These are phyloP conservation scores for Anoncus sp. DNA, from an alignment of 2,888 invertebrate species.

Conservation along the genomic window DNA sequence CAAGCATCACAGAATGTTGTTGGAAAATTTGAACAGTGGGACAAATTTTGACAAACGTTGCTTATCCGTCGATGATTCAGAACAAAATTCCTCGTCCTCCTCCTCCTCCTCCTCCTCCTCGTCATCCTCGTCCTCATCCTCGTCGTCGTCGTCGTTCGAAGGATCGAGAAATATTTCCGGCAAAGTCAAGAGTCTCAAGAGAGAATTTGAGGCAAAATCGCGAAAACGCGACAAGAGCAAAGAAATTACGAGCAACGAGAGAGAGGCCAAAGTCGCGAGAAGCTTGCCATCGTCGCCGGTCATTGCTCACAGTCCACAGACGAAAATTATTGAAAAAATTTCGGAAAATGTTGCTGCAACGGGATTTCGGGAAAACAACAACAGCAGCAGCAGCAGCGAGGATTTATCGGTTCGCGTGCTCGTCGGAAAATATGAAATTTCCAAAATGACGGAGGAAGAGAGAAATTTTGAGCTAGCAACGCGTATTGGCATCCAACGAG, in stretches of 20 bases:
- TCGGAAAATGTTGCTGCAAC: background rate
- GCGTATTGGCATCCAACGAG: slow-evolving; percentile 74
- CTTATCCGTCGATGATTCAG: slow-evolving; percentile 80
- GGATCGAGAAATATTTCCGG: slow-evolving; percentile 85
- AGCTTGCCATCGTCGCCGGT: slow-evolving; percentile 85
- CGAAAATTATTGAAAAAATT: slow-evolving; percentile 74
- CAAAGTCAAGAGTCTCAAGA: slow-evolving; percentile 93
- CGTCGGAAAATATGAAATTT: slow-evolving; percentile 90
- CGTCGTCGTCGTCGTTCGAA: slow-evolving; percentile 70
- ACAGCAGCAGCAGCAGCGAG: slow-evolving; percentile 81
- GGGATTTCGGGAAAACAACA: background rate
- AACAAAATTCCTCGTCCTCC: slow-evolving; percentile 57
- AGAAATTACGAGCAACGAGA: slow-evolving; percentile 74
- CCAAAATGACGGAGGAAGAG: slow-evolving; percentile 72
- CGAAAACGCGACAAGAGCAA: slow-evolving; percentile 78
- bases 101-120: slow-evolving; percentile 58
- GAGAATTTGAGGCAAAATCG: slow-evolving; percentile 94
- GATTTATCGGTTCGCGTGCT: slow-evolving; percentile 90
- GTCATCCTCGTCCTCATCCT: slow-evolving; percentile 58
- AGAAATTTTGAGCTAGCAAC: slow-evolving; percentile 75
- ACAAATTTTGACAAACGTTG: slow-evolving; percentile 78
- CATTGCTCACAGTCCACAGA: slow-evolving; percentile 85
- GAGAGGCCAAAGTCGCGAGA: slow-evolving; percentile 79
- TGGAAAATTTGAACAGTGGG: slow-evolving; percentile 84
- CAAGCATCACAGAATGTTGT: slow-evolving; percentile 84